Evolutionary conservation across 2,113 vertebrate species (phyloP).

Genomic region (Gopherus flavomarginatus): DNA sequence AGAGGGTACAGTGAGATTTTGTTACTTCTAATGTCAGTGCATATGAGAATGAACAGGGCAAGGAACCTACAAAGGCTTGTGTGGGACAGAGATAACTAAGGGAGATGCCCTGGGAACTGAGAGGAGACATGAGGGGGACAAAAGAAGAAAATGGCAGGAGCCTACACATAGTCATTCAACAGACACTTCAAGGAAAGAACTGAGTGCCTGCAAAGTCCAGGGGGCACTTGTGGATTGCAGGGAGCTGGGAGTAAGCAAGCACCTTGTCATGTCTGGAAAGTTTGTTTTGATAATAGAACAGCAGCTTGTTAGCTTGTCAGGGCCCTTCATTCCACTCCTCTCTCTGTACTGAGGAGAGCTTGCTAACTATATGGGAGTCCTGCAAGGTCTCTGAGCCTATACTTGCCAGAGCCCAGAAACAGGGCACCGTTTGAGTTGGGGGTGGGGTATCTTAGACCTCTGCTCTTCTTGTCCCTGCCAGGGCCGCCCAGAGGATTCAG

Average conservation of each 20-base stretch:
- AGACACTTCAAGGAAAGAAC: background rate
- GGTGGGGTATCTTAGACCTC: background rate
- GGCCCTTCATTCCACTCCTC: background rate
- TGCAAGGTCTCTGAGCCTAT: background rate
- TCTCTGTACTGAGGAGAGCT: background rate
- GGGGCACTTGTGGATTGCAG: rapidly evolving
- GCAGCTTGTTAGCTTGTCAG: rapidly evolving
- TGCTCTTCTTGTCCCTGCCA: background rate
- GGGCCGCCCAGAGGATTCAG: no score
- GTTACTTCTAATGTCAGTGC: background rate
- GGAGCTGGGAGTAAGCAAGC: rapidly evolving
- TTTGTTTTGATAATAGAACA: background rate
- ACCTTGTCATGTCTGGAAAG: background rate
- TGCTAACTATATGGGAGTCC: background rate
- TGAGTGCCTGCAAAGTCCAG: background rate
- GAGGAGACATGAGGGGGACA: rapidly evolving
- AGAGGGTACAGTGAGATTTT: background rate
- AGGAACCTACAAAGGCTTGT: background rate
- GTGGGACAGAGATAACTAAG: background rate
- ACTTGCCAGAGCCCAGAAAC: rapidly evolving
- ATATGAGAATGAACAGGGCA: no score
- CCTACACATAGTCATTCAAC: background rate
- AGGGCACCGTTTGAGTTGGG: background rate
- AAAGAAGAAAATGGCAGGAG: rapidly evolving
- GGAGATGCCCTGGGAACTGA: background rate